phyloP scores from a whole-genome alignment of 2,797 vertebrate genomes.

The Molossus molossus region DNA sequence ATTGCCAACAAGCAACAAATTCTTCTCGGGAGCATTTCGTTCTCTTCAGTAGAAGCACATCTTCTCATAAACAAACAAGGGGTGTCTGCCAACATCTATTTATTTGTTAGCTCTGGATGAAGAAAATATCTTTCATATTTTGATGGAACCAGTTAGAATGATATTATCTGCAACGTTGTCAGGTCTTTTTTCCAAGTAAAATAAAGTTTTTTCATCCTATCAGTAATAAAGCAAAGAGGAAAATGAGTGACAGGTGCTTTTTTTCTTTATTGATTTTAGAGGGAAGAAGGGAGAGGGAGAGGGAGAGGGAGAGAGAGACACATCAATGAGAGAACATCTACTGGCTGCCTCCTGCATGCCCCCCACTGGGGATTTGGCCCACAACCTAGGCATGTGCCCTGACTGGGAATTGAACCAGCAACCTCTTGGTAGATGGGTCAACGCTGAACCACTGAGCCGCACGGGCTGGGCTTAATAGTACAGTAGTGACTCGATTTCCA shows the following conservation, averaged over 20 bases:
- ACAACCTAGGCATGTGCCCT: too few relatives aligned
- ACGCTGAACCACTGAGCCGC: too few relatives aligned
- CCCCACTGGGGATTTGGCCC: too few relatives aligned
- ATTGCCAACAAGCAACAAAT: not conserved
- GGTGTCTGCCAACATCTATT: not conserved
- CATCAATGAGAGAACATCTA: too few relatives aligned
- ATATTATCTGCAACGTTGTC: not conserved
- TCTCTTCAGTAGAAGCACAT: not conserved
- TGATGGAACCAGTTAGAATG: not conserved
- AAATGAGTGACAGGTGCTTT: not conserved
- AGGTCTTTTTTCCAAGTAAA: not conserved
- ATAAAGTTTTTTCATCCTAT: not conserved
- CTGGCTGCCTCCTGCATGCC: too few relatives aligned
- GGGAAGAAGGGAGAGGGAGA: too few relatives aligned
- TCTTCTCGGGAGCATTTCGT: not conserved
- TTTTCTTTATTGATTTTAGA: not conserved
- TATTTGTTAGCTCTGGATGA: not conserved
- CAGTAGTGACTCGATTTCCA: not conserved
- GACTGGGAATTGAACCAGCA: too few relatives aligned
- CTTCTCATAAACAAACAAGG: not conserved
- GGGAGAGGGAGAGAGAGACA: too few relatives aligned
- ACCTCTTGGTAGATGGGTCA: too few relatives aligned
- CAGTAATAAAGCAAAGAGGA: not conserved
- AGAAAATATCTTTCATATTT: not conserved
- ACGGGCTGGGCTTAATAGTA: too few relatives aligned